Evolutionary conservation across 2,888 invertebrate genomes (phyloP).

Genomic region (Biston betularia): DNA sequence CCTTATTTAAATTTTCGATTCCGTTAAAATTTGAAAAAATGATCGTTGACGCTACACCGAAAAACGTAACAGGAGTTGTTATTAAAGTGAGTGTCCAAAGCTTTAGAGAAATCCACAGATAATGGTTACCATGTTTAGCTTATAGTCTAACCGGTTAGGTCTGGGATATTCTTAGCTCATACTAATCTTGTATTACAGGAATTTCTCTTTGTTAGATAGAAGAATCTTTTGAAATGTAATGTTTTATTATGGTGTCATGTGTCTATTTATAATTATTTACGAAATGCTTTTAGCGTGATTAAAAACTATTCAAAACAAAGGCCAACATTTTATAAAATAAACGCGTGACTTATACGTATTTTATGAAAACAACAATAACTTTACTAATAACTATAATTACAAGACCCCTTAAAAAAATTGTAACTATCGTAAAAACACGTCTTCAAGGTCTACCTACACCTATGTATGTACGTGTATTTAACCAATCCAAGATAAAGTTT

Average conservation of each 20-base stretch:
- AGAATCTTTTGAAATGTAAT: neutral
- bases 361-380: neutral
- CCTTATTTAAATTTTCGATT: conserved; percentile 20
- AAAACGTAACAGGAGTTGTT: conserved; percentile 74
- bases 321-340: too few relatives aligned
- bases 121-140: conserved; percentile 21
- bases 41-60: conserved; percentile 66
- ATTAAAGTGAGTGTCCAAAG: conserved; percentile 75
- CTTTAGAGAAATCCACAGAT: conserved; percentile 28
- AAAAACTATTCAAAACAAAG: too few relatives aligned
- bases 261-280: neutral
- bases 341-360: neutral
- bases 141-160: conserved; percentile 30
- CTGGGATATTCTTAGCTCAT: conserved; percentile 32
- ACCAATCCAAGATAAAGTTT: conserved; percentile 27
- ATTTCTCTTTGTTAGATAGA: conserved; percentile 18
- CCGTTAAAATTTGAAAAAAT: conserved; percentile 57
- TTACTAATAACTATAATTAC: neutral
- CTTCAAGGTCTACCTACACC: conserved; percentile 17
- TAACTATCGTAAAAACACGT: neutral
- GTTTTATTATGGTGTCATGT: neutral
- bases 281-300: too few relatives aligned
- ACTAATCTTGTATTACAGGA: conserved; percentile 23
- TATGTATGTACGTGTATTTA: conserved; percentile 11
- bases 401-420: too few relatives aligned